Evolutionary conservation across 2,113 vertebrate genomes (phyloP), one percentile per base, ranked within the genome.

Genomic region (Himantopus leucocephalus): DNA sequence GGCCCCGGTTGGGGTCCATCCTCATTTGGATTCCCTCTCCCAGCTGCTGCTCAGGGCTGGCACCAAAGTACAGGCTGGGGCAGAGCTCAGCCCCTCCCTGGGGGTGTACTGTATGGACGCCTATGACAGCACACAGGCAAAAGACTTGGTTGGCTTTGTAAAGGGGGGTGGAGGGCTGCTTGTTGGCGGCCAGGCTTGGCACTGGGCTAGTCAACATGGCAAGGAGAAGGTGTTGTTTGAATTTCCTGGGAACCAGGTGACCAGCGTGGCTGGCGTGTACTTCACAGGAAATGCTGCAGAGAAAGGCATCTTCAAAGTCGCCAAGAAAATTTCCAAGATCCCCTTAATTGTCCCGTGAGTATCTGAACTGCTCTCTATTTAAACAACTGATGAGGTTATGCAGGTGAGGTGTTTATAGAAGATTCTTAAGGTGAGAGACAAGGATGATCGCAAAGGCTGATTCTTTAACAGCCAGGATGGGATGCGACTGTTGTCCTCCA

Each of bases 201-300:
- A 93, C 59, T 99, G 99, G 99, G 98, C 98, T 7, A 62, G 78
- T 39, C 34, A 9, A 8, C 94, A 99, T 1, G 97, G 98, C 3
- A 96, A 97, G 15, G 97, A 98, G 52, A 98, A 98, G 84, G 94
- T 98, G 4, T 91, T 99, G 59, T 97, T 97, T 11, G 90, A 93
- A 3, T 99, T 99, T 93, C 97, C 97, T 22, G 99, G 99, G 35
- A 99, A 99, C 91, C 98, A 98, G 22, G 98, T 99, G 74, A 98
- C 98, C 85, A 98, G 98, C 1, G 98, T 99, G 92, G 98, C 99
- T 11, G 99, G 99, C 0, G 97, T 99, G 56, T 99, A 99, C 94
- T 99, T 99, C 95, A 99, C 99, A 1, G 97, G 98, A 39, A 98
- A 97, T 3, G 0, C 50, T 1, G 98, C 95, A 17, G 95, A 97